Evolutionary conservation across 2,113 vertebrate species (phyloP).

Genomic region (Cyphomyrus discorhynchus): DNA sequence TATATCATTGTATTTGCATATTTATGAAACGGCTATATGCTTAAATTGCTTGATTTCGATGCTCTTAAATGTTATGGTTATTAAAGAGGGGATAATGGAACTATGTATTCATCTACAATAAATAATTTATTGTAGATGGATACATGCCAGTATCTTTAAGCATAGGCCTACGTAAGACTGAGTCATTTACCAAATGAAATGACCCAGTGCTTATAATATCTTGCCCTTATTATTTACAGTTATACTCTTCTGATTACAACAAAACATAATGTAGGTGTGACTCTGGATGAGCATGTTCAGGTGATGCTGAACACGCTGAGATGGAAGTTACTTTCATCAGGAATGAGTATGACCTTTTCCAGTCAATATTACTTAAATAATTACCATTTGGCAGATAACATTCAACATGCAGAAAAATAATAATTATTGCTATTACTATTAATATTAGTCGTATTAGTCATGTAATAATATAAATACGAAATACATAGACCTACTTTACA

Average conservation of each 20-base stretch:
- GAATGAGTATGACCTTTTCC: constrained; percentile 3
- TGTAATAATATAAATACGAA: background rate
- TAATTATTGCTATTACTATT: background rate
- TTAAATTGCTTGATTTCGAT: background rate
- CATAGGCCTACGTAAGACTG: background rate
- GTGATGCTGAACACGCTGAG: background rate
- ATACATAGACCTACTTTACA: background rate
- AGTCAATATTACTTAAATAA: constrained; percentile 7
- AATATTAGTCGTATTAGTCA: background rate
- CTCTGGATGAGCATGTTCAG: background rate
- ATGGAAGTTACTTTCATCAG: background rate
- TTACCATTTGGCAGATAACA: constrained; percentile 1
- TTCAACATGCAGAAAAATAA: background rate
- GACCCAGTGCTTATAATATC: background rate
- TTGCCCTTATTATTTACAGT: constrained; percentile 30
- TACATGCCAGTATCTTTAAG: background rate
- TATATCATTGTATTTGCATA: background rate
- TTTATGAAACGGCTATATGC: background rate
- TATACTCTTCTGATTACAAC: background rate
- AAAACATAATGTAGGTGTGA: constrained; percentile 14
- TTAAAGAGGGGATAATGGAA: background rate
- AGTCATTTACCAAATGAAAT: background rate
- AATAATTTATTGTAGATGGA: background rate
- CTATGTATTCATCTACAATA: background rate
- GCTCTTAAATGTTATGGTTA: background rate